Conservation (phyloP, 2,113 vertebrate species). For the Vireo altiloquus region DNA sequence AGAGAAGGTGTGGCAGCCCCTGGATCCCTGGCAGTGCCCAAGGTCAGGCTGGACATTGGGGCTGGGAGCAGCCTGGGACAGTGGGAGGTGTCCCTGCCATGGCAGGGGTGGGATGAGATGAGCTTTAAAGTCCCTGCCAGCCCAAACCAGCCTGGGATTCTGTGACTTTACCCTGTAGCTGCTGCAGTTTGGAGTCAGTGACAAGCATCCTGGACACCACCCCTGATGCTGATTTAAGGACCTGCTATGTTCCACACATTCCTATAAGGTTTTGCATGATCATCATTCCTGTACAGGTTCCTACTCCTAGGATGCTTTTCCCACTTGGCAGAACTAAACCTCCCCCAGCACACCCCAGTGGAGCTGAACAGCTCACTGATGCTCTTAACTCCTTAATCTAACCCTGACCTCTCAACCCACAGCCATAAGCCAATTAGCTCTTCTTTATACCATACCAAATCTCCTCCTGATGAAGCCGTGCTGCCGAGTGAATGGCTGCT, state of each 20-base stretch:
- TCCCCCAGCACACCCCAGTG: not conserved
- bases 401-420: conserved; percentile 19
- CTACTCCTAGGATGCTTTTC: not conserved
- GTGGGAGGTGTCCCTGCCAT: not conserved
- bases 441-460: conserved; percentile 33
- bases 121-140: not conserved
- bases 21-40: not conserved
- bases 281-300: not conserved
- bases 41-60: rapidly evolving
- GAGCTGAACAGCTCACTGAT: not conserved
- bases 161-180: not conserved
- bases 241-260: not conserved
- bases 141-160: not conserved
- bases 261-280: not conserved
- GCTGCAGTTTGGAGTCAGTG: not conserved
- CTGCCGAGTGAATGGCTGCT: not conserved
- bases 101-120: not conserved
- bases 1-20: not conserved
- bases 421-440: conserved; percentile 55
- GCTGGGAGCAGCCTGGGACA: not conserved
- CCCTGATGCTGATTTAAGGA: not conserved
- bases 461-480: conserved; percentile 38
- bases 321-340: not conserved
- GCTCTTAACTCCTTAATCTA: conserved; percentile 41
- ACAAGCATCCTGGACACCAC: not conserved